Evolutionary conservation across 2,888 invertebrate species (phyloP).

Genomic region (Didymodactylos carnosus): DNA sequence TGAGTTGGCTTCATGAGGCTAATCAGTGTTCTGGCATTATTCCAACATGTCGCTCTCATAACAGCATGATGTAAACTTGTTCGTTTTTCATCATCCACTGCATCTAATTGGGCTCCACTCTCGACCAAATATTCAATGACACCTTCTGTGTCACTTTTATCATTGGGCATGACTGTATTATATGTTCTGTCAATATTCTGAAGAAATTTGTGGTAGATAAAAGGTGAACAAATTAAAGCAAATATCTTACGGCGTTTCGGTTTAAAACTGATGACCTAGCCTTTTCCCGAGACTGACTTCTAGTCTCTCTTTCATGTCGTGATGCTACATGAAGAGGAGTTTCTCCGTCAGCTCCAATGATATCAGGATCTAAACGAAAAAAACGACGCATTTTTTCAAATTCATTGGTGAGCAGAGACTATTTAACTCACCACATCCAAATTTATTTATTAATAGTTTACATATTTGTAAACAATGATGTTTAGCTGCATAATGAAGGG

Average conservation of each 20-base stretch:
- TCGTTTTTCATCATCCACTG: too few relatives aligned
- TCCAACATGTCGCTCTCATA: not conserved
- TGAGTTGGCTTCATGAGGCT: too few relatives aligned
- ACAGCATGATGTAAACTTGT: not conserved
- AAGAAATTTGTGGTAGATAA: too few relatives aligned
- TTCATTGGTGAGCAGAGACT: not conserved
- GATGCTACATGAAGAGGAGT: not conserved
- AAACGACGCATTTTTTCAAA: not conserved
- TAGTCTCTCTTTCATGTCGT: not conserved
- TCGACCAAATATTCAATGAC: too few relatives aligned
- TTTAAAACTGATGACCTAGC: too few relatives aligned
- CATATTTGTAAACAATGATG: not conserved
- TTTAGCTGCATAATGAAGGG: not conserved
- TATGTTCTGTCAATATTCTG: too few relatives aligned
- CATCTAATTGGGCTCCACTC: too few relatives aligned
- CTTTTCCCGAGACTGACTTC: too few relatives aligned
- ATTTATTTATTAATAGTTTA: not conserved
- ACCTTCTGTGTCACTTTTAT: too few relatives aligned
- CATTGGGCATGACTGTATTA: too few relatives aligned
- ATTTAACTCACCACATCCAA: not conserved
- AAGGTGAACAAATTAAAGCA: too few relatives aligned
- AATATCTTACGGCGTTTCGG: too few relatives aligned
- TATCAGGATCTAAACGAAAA: not conserved
- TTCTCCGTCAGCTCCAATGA: not conserved
- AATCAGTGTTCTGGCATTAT: not conserved